phyloP scores from a whole-genome alignment of 2,888 invertebrate genomes.

The Melipona beecheii region DNA sequence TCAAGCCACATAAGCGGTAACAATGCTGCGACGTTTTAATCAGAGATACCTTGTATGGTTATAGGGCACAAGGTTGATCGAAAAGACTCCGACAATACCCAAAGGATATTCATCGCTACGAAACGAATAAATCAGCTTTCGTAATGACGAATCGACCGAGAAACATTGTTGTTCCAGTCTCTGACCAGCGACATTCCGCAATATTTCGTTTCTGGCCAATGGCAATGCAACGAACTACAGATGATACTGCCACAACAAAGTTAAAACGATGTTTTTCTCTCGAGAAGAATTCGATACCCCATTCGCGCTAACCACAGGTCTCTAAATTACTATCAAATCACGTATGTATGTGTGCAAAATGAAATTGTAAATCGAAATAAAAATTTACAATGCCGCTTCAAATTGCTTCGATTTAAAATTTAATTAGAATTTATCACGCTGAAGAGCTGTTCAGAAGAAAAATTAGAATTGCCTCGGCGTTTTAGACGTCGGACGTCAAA shows the following conservation, averaged over 20 bases:
- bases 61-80: conserved; percentile 71
- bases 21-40: not conserved
- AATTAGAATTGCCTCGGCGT: not conserved
- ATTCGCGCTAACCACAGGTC: not conserved
- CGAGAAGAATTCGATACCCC: not conserved
- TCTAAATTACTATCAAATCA: not conserved
- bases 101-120: conserved; percentile 10
- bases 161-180: not conserved
- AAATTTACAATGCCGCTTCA: not conserved
- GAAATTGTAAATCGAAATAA: not conserved
- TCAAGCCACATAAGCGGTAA: not conserved
- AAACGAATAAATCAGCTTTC: conserved; percentile 24
- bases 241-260: not conserved
- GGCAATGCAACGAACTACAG: conserved; percentile 13
- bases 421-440: not conserved
- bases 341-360: not conserved
- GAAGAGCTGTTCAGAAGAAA: not conserved
- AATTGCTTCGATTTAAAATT: not conserved
- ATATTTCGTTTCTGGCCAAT: conserved; percentile 10
- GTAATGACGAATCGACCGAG: conserved; percentile 9
- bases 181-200: conserved; percentile 1
- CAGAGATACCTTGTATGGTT: conserved; percentile 64
- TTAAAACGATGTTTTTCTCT: not conserved
- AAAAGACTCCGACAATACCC: conserved; percentile 25
- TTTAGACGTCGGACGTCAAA: not conserved